These are phyloP conservation scores for Rhabdornis inornatus DNA, from an alignment of 2,113 vertebrate genomes.

Conservation along the genomic window DNA sequence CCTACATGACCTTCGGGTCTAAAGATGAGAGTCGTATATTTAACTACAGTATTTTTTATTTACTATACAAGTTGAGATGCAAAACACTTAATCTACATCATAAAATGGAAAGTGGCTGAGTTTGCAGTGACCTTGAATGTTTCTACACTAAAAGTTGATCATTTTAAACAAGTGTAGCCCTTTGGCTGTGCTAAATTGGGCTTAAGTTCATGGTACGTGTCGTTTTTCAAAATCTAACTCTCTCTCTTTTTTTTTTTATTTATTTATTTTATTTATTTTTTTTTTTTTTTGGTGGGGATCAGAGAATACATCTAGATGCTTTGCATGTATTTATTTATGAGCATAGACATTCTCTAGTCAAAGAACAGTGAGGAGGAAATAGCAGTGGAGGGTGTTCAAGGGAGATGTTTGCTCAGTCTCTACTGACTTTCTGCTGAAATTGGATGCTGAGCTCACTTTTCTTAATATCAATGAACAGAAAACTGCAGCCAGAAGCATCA, in stretches of 20 bases:
- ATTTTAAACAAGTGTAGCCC: background rate
- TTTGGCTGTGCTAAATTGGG: background rate
- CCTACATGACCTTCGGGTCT: slow-evolving; percentile 23
- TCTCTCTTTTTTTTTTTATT: too few species aligned
- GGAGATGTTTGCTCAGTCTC: background rate
- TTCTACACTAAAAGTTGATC: background rate
- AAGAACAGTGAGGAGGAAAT: background rate
- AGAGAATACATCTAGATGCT: background rate
- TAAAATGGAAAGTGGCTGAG: slow-evolving; percentile 44
- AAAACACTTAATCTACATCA: slow-evolving; percentile 52
- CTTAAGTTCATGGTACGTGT: background rate
- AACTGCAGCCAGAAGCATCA: background rate
- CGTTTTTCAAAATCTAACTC: background rate
- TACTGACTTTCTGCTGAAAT: background rate
- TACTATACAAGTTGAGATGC: slow-evolving; percentile 48
- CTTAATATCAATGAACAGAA: background rate
- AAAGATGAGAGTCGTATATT: slow-evolving; percentile 48
- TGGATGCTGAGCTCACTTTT: background rate
- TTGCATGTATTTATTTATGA: slow-evolving; percentile 24
- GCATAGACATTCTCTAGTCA: background rate
- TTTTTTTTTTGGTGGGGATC: background rate
- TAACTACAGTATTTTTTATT: slow-evolving; percentile 62
- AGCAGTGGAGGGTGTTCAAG: background rate
- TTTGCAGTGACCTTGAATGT: slow-evolving; percentile 51
- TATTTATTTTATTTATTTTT: too few species aligned